Conservation (phyloP, 92 coral and sea anemone species). For the Epizoanthus fatuus region DNA sequence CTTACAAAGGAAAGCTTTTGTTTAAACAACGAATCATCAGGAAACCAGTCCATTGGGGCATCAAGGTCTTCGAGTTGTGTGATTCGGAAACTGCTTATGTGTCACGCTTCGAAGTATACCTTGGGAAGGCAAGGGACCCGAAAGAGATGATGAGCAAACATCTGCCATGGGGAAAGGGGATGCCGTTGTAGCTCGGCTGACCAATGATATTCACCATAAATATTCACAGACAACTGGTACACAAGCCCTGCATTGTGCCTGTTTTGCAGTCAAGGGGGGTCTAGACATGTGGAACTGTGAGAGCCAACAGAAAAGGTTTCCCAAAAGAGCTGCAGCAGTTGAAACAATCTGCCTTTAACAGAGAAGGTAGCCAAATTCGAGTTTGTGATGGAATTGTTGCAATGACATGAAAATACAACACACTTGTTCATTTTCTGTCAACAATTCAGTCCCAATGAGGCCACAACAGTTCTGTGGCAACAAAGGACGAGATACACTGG, state of each 20-base stretch:
- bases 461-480: constrained; percentile 40
- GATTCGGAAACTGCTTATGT: constrained; percentile 49
- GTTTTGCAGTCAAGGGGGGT: constrained; percentile 49
- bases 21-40: constrained; percentile 40
- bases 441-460: constrained; percentile 57
- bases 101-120: constrained; percentile 47
- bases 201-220: constrained; percentile 35
- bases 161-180: constrained; percentile 20
- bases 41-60: constrained; percentile 70
- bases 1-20: constrained; percentile 51
- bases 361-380: constrained; percentile 33
- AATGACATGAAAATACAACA: constrained; percentile 65
- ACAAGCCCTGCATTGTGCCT: constrained; percentile 58
- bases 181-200: constrained; percentile 28
- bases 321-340: constrained; percentile 42
- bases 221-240: constrained; percentile 65
- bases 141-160: constrained; percentile 31
- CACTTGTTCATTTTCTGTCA: constrained; percentile 49
- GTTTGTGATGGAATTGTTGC: constrained; percentile 49
- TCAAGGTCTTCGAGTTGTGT: constrained; percentile 41
- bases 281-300: constrained; percentile 46
- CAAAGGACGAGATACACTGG: not conserved
- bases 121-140: constrained; percentile 56
- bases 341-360: constrained; percentile 32
- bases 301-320: constrained; percentile 49